Conservation (phyloP, 2,888 invertebrate species). For the Drosophila birchii region DNA sequence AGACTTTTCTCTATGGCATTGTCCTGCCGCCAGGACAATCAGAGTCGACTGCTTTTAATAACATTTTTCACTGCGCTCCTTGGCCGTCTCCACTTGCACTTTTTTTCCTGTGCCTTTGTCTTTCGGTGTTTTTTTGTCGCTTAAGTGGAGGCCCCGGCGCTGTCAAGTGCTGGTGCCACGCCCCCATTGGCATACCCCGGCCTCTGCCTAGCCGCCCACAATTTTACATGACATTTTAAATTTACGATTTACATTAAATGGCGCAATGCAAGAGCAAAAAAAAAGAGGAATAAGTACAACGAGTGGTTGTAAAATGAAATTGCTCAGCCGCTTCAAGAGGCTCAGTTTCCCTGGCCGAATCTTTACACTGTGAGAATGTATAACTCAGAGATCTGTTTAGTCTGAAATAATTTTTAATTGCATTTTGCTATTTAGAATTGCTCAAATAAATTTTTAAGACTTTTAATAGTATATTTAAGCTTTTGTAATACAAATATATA, state of each 20-base stretch:
- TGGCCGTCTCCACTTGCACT: constrained; percentile 30
- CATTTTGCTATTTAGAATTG: background rate
- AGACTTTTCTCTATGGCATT: constrained; percentile 16
- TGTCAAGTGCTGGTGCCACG: constrained; percentile 54
- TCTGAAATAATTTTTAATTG: background rate
- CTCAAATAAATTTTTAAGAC: background rate
- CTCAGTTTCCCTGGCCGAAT: constrained; percentile 27
- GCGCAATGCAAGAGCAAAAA: constrained; percentile 59
- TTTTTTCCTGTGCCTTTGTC: constrained; percentile 27
- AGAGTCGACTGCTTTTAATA: constrained; percentile 72
- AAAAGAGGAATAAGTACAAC: constrained; percentile 57
- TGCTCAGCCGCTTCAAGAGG: constrained; percentile 63
- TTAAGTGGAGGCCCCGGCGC: constrained; percentile 38
- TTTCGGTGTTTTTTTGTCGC: constrained; percentile 35
- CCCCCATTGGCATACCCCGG: constrained; percentile 48
- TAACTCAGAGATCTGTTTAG: background rate
- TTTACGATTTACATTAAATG: constrained; percentile 80
- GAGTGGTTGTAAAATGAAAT: constrained; percentile 76
- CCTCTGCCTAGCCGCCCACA: constrained; percentile 40
- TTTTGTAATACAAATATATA: background rate
- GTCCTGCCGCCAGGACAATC: constrained; percentile 55
- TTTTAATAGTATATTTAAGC: background rate
- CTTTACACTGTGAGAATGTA: background rate
- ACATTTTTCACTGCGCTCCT: constrained; percentile 68
- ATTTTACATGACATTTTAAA: constrained; percentile 79